Base-by-base conservation (phyloP, 2,113 vertebrate genomes). In the Coptodon bakossiorum region DNA sequence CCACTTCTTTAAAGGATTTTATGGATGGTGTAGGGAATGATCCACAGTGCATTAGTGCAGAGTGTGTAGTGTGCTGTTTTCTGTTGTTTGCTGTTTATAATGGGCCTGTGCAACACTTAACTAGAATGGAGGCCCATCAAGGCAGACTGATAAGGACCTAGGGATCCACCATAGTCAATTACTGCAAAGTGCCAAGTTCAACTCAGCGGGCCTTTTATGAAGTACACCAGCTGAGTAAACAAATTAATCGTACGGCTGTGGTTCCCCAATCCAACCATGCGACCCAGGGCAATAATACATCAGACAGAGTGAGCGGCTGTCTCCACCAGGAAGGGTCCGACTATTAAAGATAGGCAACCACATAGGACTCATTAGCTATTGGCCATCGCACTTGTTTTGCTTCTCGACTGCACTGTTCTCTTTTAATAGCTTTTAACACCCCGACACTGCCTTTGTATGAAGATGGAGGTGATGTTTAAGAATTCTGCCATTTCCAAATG, bases 121-220 rank as follows among this genome's bases (percentile, higher is more conserved):
- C 91, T 92, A 86, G 93, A 95, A 90, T 89, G 83, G 86, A 90
- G 87, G 89, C 89, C 91, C 91, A 96, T 94, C 91, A 91, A 89
- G 88, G 82, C 90, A 84, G 87, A 59, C 92, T 82, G 88, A 95
- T 95, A 95, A 95, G 93, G 89, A 96, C 89, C 91, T 82, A 86
- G 91, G 90, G 92, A 96, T 94, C 91, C 89, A 92, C 92, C 94
- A 84, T 88, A 93, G 95, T 95, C 96, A 96, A 95, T 96, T 96
- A 96, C 90, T 84, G 81, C 92, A 83, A 93, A 96, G 94, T 95
- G 96, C 94, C 92, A 93, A 90, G 93, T 95, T 95, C 90, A 95
- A 92, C 93, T 94, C 93, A 84, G 91, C 84, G 88, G 94, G 95
- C 91, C 59, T 92, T 94, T 95, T 94, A 94, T 94, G 89, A 92